Evolutionary conservation across 1,140 invertebrate species (phyloP), one percentile per base, ranked within the genome.

Genomic region (Ylistrum balloti): DNA sequence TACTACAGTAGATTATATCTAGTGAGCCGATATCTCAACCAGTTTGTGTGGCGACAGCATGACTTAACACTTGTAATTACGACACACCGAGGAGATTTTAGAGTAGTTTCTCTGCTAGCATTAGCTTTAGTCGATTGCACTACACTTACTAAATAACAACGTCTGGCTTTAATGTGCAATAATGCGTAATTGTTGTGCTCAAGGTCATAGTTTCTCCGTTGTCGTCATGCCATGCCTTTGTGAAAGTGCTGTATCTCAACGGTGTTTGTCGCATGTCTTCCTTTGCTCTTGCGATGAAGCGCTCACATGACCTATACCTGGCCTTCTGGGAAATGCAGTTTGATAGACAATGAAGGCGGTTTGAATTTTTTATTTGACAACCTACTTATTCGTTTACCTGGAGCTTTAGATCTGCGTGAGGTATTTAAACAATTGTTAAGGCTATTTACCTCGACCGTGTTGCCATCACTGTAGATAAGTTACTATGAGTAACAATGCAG

Each of bases 141-240:
- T 74, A 74, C 56, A n/a, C 13, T 74, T n/a, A 28, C 56, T 17
- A 17, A n/a, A 74, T 74, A 74, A 74, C n/a, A 74, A 17, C 22
- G 56, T 74, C 56, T 74, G 56, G 56, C 28, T 74, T 74, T 74
- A 74, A 74, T 74, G 56, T 74, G 28, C 56, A 74, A 74, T 74
- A 28, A 74, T 74, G 56, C 17, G 56, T 74, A 74, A 74, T 74
- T 74, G 56, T 74, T 74, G 56, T 74, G 56, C 22, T 28, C 22
- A 74, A 74, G 56, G 56, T 28, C 22, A 74, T n/a, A n/a, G 28
- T 74, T 74, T 74, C 17, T 74, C 17, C 56, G 35, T 45, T 17
- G 56, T 28, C 17, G n/a, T 28, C n/a, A 74, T 28, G n/a, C 22
- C 56, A 74, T 74, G 22, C 56, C 56, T 28, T 74, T 28, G 56